Evolutionary conservation across 2,888 invertebrate genomes (phyloP).

Genomic region (Hydrotaea diabolus): DNA sequence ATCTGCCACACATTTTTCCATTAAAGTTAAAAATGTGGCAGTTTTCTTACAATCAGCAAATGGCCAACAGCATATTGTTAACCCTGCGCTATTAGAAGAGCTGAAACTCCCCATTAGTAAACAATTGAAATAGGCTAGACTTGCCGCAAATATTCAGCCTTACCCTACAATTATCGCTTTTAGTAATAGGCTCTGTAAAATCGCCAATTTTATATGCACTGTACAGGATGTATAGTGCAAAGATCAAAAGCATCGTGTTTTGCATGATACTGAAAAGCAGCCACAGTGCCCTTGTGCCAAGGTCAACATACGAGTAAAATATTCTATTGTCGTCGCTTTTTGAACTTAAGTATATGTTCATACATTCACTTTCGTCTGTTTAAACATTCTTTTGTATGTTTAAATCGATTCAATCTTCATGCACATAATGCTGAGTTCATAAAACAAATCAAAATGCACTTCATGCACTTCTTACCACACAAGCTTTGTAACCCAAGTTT

Average conservation of each 20-base stretch:
- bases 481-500: too few species aligned
- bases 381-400: too few species aligned
- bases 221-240: constrained; percentile 28
- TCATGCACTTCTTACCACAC: too few species aligned
- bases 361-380: too few species aligned
- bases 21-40: constrained; percentile 56
- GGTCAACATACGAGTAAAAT: constrained; percentile 12
- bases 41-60: constrained; percentile 60
- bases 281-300: neutral
- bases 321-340: constrained; percentile 18
- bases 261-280: constrained; percentile 1
- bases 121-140: constrained; percentile 30
- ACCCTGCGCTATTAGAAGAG: constrained; percentile 46
- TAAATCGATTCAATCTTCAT: too few species aligned
- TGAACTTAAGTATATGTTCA: constrained; percentile 22
- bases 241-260: constrained; percentile 38
- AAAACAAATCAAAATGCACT: too few species aligned
- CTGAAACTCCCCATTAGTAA: constrained; percentile 55
- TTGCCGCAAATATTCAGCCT: constrained; percentile 47
- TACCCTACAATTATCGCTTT: constrained; percentile 56
- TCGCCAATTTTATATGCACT: constrained; percentile 55
- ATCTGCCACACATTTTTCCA: constrained; percentile 58
- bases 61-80: too few species aligned
- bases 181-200: constrained; percentile 49
- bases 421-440: too few species aligned